phyloP scores from a whole-genome alignment of 2,113 vertebrate species.

The Apus apus region DNA sequence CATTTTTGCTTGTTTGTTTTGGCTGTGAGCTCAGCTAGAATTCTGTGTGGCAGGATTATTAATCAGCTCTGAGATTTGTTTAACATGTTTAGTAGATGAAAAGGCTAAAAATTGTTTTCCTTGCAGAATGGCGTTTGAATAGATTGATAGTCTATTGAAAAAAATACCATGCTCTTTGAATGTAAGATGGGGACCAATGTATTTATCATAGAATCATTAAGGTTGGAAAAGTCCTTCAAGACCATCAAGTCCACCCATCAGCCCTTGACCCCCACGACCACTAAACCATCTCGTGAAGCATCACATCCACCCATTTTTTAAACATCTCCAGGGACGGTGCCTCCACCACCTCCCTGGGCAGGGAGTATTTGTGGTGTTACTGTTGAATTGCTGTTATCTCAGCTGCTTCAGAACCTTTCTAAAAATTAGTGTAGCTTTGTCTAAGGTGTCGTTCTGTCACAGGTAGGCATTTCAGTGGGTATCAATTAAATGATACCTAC shows the following conservation, averaged over 20 bases:
- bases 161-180: background rate
- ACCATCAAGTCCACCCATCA: no score
- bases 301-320: no score
- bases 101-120: background rate
- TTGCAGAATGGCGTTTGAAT: background rate
- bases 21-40: conserved; percentile 6
- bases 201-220: no score
- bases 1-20: conserved; percentile 38
- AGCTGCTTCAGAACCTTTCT: background rate
- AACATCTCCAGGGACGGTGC: no score
- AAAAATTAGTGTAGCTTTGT: background rate
- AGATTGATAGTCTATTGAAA: background rate
- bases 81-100: conserved; percentile 11
- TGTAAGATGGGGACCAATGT: background rate
- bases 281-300: no score
- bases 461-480: background rate
- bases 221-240: no score
- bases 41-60: conserved; percentile 18
- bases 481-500: background rate
- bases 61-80: conserved; percentile 34
- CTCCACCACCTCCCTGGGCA: no score
- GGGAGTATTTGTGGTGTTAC: background rate
- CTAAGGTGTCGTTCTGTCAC: background rate
- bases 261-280: no score
- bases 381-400: background rate